Base-by-base conservation (phyloP, 2,113 vertebrate species). In the Leptobrachium leishanense region DNA sequence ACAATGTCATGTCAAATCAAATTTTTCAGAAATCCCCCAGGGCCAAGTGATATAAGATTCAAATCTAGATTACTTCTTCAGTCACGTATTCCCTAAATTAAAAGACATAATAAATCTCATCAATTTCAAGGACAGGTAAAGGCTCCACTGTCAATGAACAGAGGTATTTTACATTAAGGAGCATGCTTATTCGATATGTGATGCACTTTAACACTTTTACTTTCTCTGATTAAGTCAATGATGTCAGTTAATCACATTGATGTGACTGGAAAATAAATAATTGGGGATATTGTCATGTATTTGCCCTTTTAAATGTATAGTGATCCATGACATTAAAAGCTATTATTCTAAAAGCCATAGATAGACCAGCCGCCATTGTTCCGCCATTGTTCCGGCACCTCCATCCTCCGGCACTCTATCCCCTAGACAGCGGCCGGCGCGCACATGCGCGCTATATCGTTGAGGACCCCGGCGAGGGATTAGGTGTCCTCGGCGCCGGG, bases 31-130 rank as follows among this genome's bases (percentile, higher is more conserved):
- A 72, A 63, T 73, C 77, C 69, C 77, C 39, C 40, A 65, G 20
- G 77, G 77, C 77, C 77, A 31, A 2, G 59, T 73, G 77, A 73
- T 79, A 79, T 73, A 79, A 67, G 77, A 79, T 79, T 66, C 70
- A 54, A 50, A 73, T 43, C 70, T 55, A 73, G 77, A 79, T 79
- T 79, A 57, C 62, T 66, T 79, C 77, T 79, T 55, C 20, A 79
- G 59, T 79, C 50, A 43, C 66, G 69, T 79, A 79, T 79, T 79
- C 59, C 77, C 77, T 72, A 73, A 72, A 79, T 79, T 79, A 79
- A 79, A 79, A 73, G 46, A 73, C 44, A 70, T 79, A 71, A 79
- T 66, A 73, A 54, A 79, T 79, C 65, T 79, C 64, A 79, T 79
- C 77, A 79, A 57, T 41, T 65, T 79, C 77, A 79, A 79, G 77